Conservation (phyloP, 2,113 vertebrate species). For the Pyrgilauda ruficollis region DNA sequence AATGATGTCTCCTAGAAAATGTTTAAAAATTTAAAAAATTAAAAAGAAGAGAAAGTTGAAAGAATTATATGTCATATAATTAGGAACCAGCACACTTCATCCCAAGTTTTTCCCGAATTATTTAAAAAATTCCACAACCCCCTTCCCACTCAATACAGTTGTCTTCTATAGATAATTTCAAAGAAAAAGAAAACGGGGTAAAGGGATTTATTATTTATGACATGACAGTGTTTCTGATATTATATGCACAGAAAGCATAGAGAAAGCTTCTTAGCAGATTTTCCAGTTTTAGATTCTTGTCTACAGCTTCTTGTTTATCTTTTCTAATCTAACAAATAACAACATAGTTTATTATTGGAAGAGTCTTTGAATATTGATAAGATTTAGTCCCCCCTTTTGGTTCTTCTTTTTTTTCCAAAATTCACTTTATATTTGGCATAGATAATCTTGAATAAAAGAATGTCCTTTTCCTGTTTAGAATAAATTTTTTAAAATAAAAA, state of each 20-base stretch:
- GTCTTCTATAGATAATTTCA: not conserved
- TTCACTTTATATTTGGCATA: not conserved
- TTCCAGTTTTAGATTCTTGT: not conserved
- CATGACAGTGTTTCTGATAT: not conserved
- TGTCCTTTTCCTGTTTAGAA: not conserved
- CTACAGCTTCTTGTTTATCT: not conserved
- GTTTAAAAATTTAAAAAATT: fast-evolving
- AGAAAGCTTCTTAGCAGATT: not conserved
- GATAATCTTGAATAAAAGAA: not conserved
- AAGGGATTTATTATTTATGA: not conserved
- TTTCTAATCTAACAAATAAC: not conserved
- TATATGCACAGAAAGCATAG: not conserved
- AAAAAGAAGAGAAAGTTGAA: not conserved
- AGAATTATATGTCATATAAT: not conserved
- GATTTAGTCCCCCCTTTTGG: not conserved
- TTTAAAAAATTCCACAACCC: not conserved
- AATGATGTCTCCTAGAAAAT: not conserved
- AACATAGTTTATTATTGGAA: not conserved
- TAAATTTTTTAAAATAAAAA: not conserved
- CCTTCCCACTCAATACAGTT: not conserved
- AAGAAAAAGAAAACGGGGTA: not conserved
- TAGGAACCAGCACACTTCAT: not conserved
- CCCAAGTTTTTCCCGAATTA: not conserved
- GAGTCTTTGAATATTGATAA: not conserved
- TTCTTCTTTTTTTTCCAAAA: not conserved